Conservation (phyloP, 2,888 invertebrate genomes). For the Pocota personata region DNA sequence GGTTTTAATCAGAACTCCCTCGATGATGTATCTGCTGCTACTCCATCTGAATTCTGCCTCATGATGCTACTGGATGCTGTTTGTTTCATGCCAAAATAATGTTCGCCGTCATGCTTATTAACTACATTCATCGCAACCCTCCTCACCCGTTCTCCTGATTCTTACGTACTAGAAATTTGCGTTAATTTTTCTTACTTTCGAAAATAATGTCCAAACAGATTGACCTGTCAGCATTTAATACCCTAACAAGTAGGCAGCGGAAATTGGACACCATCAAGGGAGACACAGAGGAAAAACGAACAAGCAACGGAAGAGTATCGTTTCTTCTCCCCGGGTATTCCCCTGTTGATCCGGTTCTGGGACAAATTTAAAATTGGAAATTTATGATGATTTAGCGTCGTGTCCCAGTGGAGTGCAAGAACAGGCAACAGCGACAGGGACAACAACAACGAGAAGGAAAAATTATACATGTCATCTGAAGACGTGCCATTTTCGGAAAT, state of each 20-base stretch:
- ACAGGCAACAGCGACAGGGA: background rate
- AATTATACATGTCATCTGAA: conserved; percentile 29
- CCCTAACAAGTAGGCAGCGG: conserved; percentile 56
- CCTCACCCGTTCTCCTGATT: conserved; percentile 12
- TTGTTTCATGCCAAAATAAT: conserved; percentile 44
- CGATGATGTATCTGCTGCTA: conserved; percentile 25
- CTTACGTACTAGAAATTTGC: conserved; percentile 19
- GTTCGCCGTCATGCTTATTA: conserved; percentile 61
- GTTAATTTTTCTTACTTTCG: conserved; percentile 60
- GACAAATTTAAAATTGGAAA: conserved; percentile 72
- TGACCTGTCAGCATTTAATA: conserved; percentile 64
- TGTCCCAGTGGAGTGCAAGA: conserved; percentile 18
- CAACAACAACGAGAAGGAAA: background rate
- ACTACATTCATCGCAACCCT: conserved; percentile 25
- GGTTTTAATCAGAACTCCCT: conserved; percentile 38
- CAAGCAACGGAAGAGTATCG: conserved; percentile 20
- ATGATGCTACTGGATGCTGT: background rate
- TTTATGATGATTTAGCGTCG: conserved; percentile 68
- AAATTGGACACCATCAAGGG: conserved; percentile 53
- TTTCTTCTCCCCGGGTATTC: background rate
- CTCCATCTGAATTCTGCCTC: background rate
- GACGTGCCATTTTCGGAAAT: conserved; percentile 41
- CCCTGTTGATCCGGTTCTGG: conserved; percentile 11
- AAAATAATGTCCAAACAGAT: conserved; percentile 63
- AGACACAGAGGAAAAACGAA: background rate